Conservation (phyloP, 2,113 vertebrate genomes). For the Nannospalax galili region DNA sequence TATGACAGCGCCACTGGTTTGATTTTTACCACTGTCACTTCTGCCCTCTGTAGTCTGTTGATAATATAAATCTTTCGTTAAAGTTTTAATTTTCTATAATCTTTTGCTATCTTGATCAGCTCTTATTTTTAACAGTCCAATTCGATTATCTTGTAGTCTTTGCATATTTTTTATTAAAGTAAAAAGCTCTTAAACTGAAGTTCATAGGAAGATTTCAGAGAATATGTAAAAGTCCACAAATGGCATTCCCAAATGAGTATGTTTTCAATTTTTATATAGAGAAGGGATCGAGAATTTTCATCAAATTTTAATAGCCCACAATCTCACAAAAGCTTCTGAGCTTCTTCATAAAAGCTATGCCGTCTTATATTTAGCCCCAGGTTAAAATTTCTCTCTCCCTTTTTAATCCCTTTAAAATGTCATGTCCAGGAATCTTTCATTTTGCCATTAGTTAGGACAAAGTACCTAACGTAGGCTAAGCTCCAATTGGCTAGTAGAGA, state of each 20-base stretch:
- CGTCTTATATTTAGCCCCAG: not conserved
- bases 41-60: not conserved
- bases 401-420: not conserved
- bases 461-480: not conserved
- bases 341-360: not conserved
- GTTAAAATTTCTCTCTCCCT: conserved; percentile 10
- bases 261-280: conserved; percentile 19
- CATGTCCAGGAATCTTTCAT: conserved; percentile 22
- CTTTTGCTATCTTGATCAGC: not conserved
- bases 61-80: not conserved
- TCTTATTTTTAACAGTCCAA: not conserved
- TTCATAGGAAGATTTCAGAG: not conserved
- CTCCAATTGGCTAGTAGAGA: not conserved
- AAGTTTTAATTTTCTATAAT: conserved; percentile 1
- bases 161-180: not conserved
- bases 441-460: not conserved
- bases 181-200: not conserved
- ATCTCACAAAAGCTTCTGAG: not conserved
- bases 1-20: conserved; percentile 29
- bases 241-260: not conserved
- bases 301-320: not conserved
- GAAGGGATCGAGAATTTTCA: not conserved
- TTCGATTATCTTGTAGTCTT: not conserved
- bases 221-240: not conserved
- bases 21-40: not conserved